Conservation (phyloP, 2,888 invertebrate species). For the Lasiommata megera region DNA sequence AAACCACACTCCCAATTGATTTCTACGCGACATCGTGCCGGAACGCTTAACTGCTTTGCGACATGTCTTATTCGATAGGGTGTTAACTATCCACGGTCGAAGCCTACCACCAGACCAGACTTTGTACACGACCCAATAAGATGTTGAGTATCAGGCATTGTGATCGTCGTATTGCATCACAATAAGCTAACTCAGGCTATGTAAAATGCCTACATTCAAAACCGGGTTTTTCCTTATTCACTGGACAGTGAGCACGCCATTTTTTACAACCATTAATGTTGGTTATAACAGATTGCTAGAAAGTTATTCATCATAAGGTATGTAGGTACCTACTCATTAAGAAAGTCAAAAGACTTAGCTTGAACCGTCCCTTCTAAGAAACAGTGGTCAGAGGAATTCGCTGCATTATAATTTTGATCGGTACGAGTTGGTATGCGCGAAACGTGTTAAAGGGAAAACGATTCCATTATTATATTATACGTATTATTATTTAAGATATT, state of each 20-base stretch:
- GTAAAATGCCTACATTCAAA: too few species aligned
- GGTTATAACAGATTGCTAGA: not conserved
- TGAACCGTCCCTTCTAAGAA: conserved; percentile 2
- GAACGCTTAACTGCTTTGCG: too few species aligned
- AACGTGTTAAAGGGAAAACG: conserved; percentile 5
- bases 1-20: too few species aligned
- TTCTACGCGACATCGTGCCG: too few species aligned
- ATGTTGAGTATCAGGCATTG: too few species aligned
- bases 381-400: conserved; percentile 4
- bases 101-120: too few species aligned
- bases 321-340: not conserved
- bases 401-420: conserved; percentile 9
- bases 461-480: not conserved
- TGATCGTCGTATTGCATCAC: too few species aligned
- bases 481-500: not conserved
- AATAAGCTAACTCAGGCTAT: too few species aligned
- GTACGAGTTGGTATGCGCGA: not conserved
- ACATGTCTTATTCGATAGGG: too few species aligned
- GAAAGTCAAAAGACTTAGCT: conserved; percentile 2
- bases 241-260: not conserved
- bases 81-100: too few species aligned
- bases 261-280: not conserved
- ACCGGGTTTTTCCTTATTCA: not conserved
- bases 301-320: too few species aligned
- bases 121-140: too few species aligned